phyloP scores from a whole-genome alignment of 2,797 vertebrate species.

The Harpagifer antarcticus region DNA sequence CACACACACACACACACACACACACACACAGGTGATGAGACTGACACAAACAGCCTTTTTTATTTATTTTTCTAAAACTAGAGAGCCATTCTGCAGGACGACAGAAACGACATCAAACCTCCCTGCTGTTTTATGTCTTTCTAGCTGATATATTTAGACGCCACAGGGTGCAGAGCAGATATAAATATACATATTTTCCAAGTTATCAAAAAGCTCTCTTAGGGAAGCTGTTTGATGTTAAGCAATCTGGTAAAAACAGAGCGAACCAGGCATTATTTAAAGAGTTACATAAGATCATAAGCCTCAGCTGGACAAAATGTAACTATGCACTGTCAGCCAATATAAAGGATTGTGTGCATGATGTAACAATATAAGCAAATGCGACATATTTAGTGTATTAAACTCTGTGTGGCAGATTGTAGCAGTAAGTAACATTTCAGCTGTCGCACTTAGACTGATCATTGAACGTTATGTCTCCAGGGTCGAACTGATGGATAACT shows the following conservation, averaged over 20 bases:
- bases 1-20: background rate
- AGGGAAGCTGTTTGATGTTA: slow-evolving; percentile 8
- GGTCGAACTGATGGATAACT: slow-evolving; percentile 3
- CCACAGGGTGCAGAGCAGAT: background rate
- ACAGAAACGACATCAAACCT: background rate
- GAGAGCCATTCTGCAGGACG: background rate
- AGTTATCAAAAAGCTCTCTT: background rate
- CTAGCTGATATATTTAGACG: slow-evolving; percentile 24
- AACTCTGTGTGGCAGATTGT: background rate
- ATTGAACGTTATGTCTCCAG: background rate
- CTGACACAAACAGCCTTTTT: background rate
- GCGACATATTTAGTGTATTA: background rate
- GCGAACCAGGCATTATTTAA: too few relatives aligned
- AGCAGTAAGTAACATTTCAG: background rate
- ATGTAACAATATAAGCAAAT: background rate
- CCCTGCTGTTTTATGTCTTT: background rate
- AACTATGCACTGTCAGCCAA: background rate
- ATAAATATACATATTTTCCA: slow-evolving; percentile 13
- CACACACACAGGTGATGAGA: background rate
- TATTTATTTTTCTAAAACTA: background rate
- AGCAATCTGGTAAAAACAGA: background rate
- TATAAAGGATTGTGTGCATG: background rate
- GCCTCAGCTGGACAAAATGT: background rate
- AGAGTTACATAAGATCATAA: background rate
- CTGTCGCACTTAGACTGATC: background rate